Percentiles rank a stretch among this genome's conserved stretches.
phyloP scores from a whole-genome alignment of 2,797 vertebrate genomes.

The Clarias platycephalus region DNA sequence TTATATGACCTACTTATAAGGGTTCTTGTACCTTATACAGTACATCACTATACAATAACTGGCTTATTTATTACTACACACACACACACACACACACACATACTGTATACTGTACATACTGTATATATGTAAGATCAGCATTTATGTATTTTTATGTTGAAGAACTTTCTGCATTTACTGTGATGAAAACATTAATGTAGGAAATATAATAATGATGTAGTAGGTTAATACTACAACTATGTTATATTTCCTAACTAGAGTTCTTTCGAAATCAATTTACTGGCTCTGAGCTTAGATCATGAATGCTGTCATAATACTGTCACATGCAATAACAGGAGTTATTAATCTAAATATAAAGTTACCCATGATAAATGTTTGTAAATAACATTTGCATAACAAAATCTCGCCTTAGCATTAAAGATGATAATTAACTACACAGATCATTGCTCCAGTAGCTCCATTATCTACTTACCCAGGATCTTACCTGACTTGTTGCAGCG shows the following conservation, averaged over 20 bases:
- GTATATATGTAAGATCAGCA: too few relatives aligned
- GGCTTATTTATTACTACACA: too few relatives aligned
- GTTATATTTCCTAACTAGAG: neutral
- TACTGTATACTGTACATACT: too few relatives aligned
- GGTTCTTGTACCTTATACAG: too few relatives aligned
- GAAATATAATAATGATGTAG: too few relatives aligned
- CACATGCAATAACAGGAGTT: neutral
- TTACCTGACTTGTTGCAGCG: slow-evolving; percentile 49
- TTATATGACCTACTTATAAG: too few relatives aligned
- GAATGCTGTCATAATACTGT: neutral
- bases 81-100: too few relatives aligned
- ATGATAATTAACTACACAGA: slow-evolving; percentile 44
- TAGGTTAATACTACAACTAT: too few relatives aligned
- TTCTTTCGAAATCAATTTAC: neutral
- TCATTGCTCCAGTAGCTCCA: slow-evolving; percentile 57
- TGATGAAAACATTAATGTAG: neutral
- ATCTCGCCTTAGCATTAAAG: neutral
- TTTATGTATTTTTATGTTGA: neutral
- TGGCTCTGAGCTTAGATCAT: neutral
- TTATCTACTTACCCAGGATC: slow-evolving; percentile 58
- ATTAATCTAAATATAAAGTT: neutral
- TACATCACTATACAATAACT: too few relatives aligned
- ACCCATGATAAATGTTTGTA: neutral
- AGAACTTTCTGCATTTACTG: neutral
- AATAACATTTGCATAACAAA: neutral